Base-by-base conservation (phyloP, 2,797 vertebrate genomes). In the Tachyglossus aculeatus region DNA sequence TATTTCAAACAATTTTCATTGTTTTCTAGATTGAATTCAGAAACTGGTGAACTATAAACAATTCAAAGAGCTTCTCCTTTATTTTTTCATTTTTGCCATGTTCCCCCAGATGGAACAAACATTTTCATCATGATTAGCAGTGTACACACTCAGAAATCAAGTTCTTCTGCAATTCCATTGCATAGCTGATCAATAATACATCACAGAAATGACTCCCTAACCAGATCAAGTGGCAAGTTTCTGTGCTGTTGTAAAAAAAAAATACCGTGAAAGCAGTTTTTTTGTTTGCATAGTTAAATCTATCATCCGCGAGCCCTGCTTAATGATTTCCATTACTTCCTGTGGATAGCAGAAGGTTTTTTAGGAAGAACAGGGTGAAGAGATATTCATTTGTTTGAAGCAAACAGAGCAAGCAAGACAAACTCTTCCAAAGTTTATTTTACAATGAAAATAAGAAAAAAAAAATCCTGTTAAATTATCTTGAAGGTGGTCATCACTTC, bases 381-480 rank as follows among this genome's bases (percentile, higher is more conserved):
- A 61, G 54, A 55, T 48, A 32, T 43, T 36, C 14, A 19, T 37
- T 44, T n/a, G 44, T 38, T 36, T 7, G 21, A 58, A 59, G n/a
- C n/a, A 71, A 37, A 51, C 18, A 24, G 31, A 48, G n/a, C 70
- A 79, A 48, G 9, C 45, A 29, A 24, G 9, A 31, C 16, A 31
- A 48, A 48, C 15, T 27, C 16, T 18, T 18, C 10, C 27, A 18
- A 48, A 48, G 45, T 77, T 52, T 73, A 73, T 75, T 73, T 79
- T 71, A 66, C 75, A 63, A 5, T n/a, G 67, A 61, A 13, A n/a
- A n/a, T n/a, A n/a, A n/a, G n/a, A n/a, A n/a, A n/a, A 36, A 52
- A 21, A 33, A 24, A 51, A 7, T 71, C 68, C 9, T 45, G 67
- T 9, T 44, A 41, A 5, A 0, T 43, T n/a, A 33, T 25, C 65